Conservation (phyloP, 2,113 vertebrate species). For the Patagioenas fasciata region DNA sequence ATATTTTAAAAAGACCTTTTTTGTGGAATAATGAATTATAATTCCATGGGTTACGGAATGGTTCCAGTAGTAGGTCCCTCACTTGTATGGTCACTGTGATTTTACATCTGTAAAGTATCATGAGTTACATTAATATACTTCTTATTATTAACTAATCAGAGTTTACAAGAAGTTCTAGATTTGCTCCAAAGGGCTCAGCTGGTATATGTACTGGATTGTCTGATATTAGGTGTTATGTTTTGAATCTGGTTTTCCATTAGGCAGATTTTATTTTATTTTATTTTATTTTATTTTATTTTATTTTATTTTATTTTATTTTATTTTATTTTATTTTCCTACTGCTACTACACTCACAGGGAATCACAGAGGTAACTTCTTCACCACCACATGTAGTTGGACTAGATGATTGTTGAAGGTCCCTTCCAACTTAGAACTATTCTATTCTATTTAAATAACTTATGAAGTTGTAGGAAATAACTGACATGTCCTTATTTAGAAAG, state of each 20-base stretch:
- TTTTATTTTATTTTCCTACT: background rate
- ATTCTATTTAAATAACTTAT: background rate
- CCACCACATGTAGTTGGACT: background rate
- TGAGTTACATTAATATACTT: background rate
- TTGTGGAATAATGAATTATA: background rate
- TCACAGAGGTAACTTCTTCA: background rate
- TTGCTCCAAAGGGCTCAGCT: background rate
- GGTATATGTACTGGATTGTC: fast-evolving
- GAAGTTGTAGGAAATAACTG: background rate
- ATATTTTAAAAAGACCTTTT: background rate
- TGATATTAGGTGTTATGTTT: background rate
- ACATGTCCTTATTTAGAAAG: background rate
- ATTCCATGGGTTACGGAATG: background rate
- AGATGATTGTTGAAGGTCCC: background rate
- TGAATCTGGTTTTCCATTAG: background rate
- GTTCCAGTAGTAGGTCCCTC: background rate
- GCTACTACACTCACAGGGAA: background rate
- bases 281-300: too few relatives aligned
- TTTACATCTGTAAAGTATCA: background rate
- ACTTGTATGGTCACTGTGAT: background rate
- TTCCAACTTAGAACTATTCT: background rate
- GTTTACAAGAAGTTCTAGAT: background rate
- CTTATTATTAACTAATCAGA: background rate
- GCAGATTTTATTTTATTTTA: too few relatives aligned
- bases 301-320: too few relatives aligned